These are phyloP conservation scores for Periophthalmus magnuspinnatus DNA, from an alignment of 2,797 vertebrate species.

Conservation along the genomic window DNA sequence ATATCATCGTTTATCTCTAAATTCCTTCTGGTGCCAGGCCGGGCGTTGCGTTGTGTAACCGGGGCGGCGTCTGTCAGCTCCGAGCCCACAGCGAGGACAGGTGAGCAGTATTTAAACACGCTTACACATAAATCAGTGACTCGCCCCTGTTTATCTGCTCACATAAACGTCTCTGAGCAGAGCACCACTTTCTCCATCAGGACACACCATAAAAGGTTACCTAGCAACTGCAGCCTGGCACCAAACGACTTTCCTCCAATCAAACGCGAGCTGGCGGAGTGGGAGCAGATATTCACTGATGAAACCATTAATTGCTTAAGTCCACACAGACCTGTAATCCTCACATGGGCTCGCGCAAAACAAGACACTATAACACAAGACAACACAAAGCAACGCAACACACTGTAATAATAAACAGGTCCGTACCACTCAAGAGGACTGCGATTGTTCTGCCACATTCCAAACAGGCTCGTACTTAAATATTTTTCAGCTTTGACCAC, in stretches of 20 bases:
- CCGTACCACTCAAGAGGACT: no score
- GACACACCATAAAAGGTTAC: conserved; percentile 66
- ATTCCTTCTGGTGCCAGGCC: no score
- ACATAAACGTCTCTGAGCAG: conserved; percentile 42
- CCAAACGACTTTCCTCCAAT: conserved; percentile 50
- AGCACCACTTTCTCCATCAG: conserved; percentile 31
- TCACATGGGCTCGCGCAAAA: background rate
- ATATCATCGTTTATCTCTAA: no score
- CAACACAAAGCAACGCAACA: no score
- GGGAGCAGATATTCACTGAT: conserved; percentile 42
- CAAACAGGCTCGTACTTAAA: no score
- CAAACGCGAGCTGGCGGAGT: conserved; percentile 49
- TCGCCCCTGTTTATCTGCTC: conserved; percentile 38
- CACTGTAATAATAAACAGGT: no score
- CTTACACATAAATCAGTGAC: conserved; percentile 15
- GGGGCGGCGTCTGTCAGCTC: background rate
- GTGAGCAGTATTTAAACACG: background rate
- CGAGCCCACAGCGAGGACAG: background rate
- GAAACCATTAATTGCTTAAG: conserved; percentile 49
- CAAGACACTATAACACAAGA: no score
- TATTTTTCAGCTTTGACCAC: no score
- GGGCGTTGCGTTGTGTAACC: no score
- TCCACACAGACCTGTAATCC: conserved; percentile 41
- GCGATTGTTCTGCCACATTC: no score
- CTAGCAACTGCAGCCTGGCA: conserved; percentile 73